Percentiles rank a stretch among this genome's conserved stretches.
These are phyloP conservation scores for Alligator mississippiensis DNA, from an alignment of 2,113 vertebrate species.

Conservation along the genomic window DNA sequence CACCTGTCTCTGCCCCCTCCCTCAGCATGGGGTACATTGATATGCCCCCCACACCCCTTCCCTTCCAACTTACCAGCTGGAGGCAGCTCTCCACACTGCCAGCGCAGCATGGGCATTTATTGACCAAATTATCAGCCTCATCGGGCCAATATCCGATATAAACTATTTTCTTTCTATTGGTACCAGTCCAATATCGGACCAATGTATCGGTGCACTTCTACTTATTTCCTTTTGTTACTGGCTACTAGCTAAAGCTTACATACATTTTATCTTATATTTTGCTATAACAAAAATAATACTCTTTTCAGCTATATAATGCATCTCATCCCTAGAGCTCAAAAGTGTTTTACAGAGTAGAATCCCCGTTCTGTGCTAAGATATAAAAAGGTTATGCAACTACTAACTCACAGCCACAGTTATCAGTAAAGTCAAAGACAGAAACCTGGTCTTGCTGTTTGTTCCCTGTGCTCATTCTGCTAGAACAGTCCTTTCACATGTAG, in stretches of 20 bases:
- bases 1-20: too few species aligned
- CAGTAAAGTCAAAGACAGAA: neutral
- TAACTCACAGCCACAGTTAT: neutral
- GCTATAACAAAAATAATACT: neutral
- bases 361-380: neutral
- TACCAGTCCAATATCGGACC: too few species aligned
- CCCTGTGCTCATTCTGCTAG: neutral
- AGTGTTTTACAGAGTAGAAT: neutral
- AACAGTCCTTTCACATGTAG: neutral
- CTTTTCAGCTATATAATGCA: neutral
- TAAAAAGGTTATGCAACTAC: neutral
- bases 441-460: neutral
- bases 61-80: too few species aligned
- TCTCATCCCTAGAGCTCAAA: neutral
- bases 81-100: too few species aligned
- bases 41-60: too few species aligned
- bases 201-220: too few species aligned
- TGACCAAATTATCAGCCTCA: too few species aligned
- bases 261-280: neutral
- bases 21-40: too few species aligned
- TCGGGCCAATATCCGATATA: too few species aligned
- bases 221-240: neutral
- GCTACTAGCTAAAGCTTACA: neutral
- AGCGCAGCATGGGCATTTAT: too few species aligned
- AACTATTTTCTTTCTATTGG: too few species aligned